Evolutionary conservation across 2,888 invertebrate genomes (phyloP), one percentile per base, ranked within the genome.

Genomic region (Phorcus lineatus): DNA sequence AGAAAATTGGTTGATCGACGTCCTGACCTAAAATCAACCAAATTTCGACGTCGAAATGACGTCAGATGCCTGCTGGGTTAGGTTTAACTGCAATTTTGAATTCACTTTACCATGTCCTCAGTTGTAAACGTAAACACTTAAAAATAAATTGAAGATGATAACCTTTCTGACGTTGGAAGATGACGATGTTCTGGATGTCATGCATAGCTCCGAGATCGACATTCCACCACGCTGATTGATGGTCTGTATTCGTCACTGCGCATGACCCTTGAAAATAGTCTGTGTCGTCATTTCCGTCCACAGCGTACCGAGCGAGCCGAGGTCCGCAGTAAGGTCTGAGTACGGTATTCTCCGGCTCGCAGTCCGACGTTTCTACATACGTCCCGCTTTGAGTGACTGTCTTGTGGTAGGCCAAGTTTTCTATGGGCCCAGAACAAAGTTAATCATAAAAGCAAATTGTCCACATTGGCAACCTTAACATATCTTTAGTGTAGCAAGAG

Each of bases 341-440:
- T 16, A 13, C 31, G 6, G 7, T 31, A 36, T 16, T n/a, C 4
- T 31, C 70, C 3, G 40, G 40, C 17, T 31, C n/a, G n/a, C 70
- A 70, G 40, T 70, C 40, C 40, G 70, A 70, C n/a, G n/a, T 19
- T 16, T 40, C 70, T 1, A 40, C 36, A 19, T n/a, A 70, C 0
- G n/a, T 24, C 19, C 70, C 70, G 19, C 70, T 70, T 40, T 70
- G 70, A 70, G 19, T 70, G 2, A 40, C 19, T 0, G 70, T 11
- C 31, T n/a, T 40, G 70, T 70, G 28, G 40, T 70, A 70, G n/a
- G 70, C 70, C 19, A 70, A 22, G 70, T 70, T 70, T 19, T 70
- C 70, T 70, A 0, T 0, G 9, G 57, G 6, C 24, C 3, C 4
- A 22, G 4, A 57, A n/a, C 6, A n/a, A 47, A 11, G 13, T 47